Evolutionary conservation across 2,888 invertebrate genomes (phyloP), one percentile per base, ranked within the genome.

Genomic region (Drosophila peninsularis): DNA sequence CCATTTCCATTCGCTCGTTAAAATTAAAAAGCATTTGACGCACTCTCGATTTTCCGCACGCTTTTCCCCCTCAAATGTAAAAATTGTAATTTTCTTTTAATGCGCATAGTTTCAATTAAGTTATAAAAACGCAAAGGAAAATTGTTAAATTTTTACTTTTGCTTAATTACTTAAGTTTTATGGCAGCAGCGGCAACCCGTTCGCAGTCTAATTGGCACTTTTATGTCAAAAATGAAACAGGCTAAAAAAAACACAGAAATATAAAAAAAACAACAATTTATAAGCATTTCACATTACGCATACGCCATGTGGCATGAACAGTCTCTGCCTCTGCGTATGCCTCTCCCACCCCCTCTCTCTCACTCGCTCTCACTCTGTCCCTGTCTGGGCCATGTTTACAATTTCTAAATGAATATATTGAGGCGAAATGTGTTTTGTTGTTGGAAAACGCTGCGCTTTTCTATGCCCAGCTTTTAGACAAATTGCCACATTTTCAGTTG

Each of bases 91-190:
- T 74, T 52, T 36, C 66, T 73, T 76, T 78, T 62, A 70, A 68
- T 78, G 53, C 55, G 62, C 68, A 64, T 80, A 84, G 78, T 82
- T 82, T 84, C 82, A 84, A 84, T 83, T 84, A 79, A 80, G 80
- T 80, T 75, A 77, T 82, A 82, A 82, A 82, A 45, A 45, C 32
- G 7, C 34, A 14, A 73, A 62, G 75, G 62, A 81, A 73, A 75
- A 82, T 57, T 63, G 71, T 69, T 72, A 50, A 66, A 50, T 63
- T 74, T 66, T 71, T 61, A 63, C 61, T 62, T 65, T 74, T 72
- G 62, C 80, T 85, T 83, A 85, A 82, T 85, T 82, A 85, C 83
- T 81, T 71, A 78, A 81, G 63, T 83, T 85, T 81, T 75, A 85
- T 75, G 68, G 60, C 58, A 58, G 42, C 34, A 36, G 14, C 34